Evolutionary conservation across 2,113 vertebrate genomes (phyloP).

Genomic region (Macaca fascicularis): T2T-MFA8v1.1 NC_088375.1:188209501-188210000

Average conservation of each 20-base stretch:
- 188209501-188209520: neutral
- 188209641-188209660: neutral
- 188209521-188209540: neutral
- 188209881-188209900: neutral
- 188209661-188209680: neutral
- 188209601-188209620: neutral
- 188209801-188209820: neutral
- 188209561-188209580: neutral
- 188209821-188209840: neutral
- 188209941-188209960: neutral
- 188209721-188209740: neutral
- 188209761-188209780: neutral
- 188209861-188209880: neutral
- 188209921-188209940: neutral
- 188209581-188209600: neutral
- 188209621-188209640: neutral
- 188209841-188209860: neutral
- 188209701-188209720: neutral
- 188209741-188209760: neutral
- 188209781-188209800: neutral
- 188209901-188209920: constrained; percentile 4
- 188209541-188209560: neutral
- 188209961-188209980: neutral
- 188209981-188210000: neutral
- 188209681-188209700: neutral